Evolutionary conservation across 2,797 vertebrate genomes (phyloP).

Genomic region (Paratrypauchen microcephalus): DNA sequence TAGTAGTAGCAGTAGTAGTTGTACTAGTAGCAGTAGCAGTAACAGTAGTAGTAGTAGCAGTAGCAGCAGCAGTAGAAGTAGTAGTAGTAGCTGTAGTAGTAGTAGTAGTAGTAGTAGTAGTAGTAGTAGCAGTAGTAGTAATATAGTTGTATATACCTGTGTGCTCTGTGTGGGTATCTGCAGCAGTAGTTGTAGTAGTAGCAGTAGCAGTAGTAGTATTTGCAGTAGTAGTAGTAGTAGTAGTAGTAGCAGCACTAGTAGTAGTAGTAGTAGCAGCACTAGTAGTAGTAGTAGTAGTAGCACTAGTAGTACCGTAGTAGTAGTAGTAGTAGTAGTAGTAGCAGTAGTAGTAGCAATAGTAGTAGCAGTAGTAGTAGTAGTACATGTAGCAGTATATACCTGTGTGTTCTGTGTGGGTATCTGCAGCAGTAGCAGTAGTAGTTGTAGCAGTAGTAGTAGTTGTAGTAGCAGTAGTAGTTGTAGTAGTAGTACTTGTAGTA

Average conservation of each 20-base stretch:
- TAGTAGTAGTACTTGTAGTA: too few relatives aligned
- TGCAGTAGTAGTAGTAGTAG: too few relatives aligned
- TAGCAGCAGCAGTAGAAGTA: too few relatives aligned
- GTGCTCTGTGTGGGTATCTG: constrained; percentile 93
- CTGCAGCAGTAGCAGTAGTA: constrained; percentile 82
- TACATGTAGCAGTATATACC: neutral
- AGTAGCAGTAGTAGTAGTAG: constrained; percentile 63
- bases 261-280: constrained; percentile 46
- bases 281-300: constrained; percentile 34
- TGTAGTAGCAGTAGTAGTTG: too few relatives aligned
- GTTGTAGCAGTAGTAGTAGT: too few relatives aligned
- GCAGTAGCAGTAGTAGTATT: too few relatives aligned
- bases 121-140: neutral
- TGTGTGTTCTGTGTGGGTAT: constrained; percentile 88
- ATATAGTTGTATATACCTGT: neutral
- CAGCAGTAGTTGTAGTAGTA: constrained; percentile 73
- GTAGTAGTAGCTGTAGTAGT: too few relatives aligned
- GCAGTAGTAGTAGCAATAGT: neutral
- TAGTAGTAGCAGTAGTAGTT: too few relatives aligned
- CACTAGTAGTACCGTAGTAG: neutral
- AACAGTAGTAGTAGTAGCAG: too few relatives aligned
- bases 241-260: constrained; percentile 76
- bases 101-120: too few relatives aligned
- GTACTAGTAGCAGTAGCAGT: too few relatives aligned
- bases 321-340: neutral